Conservation (phyloP, 1,140 invertebrate genomes). For the Drosophila yakuba region DNA sequence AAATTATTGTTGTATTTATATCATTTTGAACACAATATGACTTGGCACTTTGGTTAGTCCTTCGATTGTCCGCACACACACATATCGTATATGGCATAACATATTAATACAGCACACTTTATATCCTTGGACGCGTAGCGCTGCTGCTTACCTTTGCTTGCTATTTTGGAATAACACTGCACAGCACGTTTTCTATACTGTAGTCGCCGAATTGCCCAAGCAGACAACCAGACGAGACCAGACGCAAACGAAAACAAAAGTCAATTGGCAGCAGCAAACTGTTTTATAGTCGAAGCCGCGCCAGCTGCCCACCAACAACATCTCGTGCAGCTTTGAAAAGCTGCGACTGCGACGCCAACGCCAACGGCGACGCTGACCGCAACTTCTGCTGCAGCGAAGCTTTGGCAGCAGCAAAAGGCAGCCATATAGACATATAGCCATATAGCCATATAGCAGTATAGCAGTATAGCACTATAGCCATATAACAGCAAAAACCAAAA, state of each 20-base stretch:
- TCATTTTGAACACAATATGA: constrained; percentile 17
- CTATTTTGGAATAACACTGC: constrained; percentile 42
- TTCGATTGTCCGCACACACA: constrained; percentile 43
- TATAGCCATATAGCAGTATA: not conserved
- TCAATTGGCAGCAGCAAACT: constrained; percentile 75
- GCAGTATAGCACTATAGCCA: not conserved
- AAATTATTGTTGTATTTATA: constrained; percentile 11
- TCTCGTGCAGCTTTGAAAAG: constrained; percentile 48
- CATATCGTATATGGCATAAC: constrained; percentile 5
- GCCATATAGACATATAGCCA: too few relatives aligned
- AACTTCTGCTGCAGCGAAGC: constrained; percentile 34
- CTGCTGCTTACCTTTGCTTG: constrained; percentile 70
- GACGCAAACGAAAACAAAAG: constrained; percentile 82
- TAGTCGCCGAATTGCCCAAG: constrained; percentile 61
- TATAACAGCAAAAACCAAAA: constrained; percentile 2
- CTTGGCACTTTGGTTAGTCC: constrained; percentile 37
- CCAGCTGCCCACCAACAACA: constrained; percentile 31
- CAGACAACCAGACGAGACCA: constrained; percentile 82
- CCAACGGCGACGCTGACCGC: constrained; percentile 2
- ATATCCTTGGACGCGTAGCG: constrained; percentile 59
- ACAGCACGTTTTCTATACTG: constrained; percentile 48
- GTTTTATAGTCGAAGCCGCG: constrained; percentile 66
- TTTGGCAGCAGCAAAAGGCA: constrained; percentile 6
- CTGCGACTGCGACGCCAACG: constrained; percentile 29
- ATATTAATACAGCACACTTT: constrained; percentile 43